Evolutionary conservation across 2,797 vertebrate species (phyloP).

Genomic region (Coracias cyanogaster): DNA sequence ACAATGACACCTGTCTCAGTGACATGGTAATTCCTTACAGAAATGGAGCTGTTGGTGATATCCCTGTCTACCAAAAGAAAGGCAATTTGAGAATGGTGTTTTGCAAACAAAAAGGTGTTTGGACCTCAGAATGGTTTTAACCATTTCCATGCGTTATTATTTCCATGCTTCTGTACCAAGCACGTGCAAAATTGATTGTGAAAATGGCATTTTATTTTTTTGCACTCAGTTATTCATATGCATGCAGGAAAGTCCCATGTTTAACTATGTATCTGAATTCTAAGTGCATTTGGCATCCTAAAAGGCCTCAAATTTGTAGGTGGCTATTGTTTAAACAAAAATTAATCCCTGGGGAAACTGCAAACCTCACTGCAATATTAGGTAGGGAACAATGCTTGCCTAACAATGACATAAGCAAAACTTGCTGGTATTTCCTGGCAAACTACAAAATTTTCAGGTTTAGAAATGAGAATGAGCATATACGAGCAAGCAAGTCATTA

Average conservation of each 20-base stretch:
- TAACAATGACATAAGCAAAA: background rate
- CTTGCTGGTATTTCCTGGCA: background rate
- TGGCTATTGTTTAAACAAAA: background rate
- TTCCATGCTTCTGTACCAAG: background rate
- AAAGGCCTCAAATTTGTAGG: background rate
- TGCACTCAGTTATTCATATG: background rate
- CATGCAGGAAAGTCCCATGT: background rate
- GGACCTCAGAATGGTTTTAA: background rate
- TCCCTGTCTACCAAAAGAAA: background rate
- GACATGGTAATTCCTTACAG: background rate
- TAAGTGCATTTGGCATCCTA: background rate
- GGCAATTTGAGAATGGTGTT: background rate
- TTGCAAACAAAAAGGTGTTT: background rate
- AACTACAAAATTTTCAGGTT: background rate
- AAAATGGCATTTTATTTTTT: background rate
- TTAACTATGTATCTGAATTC: background rate
- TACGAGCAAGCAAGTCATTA: background rate
- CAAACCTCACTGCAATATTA: background rate
- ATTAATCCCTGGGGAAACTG: background rate
- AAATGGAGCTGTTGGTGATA: background rate
- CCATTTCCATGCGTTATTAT: background rate
- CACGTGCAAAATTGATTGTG: background rate
- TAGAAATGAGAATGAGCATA: background rate
- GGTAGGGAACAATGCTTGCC: background rate
- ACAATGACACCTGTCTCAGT: background rate